A percentile compares a stretch with the other conserved stretches of the same genome.
These are phyloP conservation scores for Galerucella pusilla DNA, from an alignment of 2,888 invertebrate species.

Conservation along the genomic window DNA sequence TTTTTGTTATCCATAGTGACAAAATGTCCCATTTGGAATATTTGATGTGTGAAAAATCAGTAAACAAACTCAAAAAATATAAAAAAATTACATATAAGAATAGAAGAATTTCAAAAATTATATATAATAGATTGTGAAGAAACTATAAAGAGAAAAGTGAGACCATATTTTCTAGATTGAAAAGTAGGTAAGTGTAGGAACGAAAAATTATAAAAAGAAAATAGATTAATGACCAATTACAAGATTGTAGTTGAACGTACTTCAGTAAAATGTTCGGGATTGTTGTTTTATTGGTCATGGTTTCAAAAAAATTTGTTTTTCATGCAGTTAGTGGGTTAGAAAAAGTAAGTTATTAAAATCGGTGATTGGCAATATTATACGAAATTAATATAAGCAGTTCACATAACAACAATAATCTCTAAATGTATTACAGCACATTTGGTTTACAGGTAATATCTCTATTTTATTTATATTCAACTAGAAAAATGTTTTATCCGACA, in stretches of 20 bases:
- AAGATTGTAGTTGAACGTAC: constrained; percentile 42
- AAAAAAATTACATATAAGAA: constrained; percentile 32
- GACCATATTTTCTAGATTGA: constrained; percentile 5
- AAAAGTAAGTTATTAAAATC: neutral
- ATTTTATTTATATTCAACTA: too few relatives aligned
- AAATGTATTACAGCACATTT: too few relatives aligned
- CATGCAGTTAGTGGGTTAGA: constrained; percentile 26
- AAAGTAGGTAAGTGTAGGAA: constrained; percentile 10
- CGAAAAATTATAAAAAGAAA: constrained; percentile 8
- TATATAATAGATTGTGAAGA: constrained; percentile 13
- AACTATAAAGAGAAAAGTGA: constrained; percentile 10
- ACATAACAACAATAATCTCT: too few relatives aligned
- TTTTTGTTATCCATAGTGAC: neutral
- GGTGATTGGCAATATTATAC: too few relatives aligned
- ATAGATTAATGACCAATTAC: constrained; percentile 33
- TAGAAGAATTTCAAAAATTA: constrained; percentile 26
- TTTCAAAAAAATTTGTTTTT: constrained; percentile 19
- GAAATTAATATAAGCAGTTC: too few relatives aligned
- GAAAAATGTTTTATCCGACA: too few relatives aligned
- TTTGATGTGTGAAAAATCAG: constrained; percentile 42
- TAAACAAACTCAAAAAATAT: constrained; percentile 48
- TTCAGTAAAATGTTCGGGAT: constrained; percentile 56
- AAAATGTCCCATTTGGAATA: constrained; percentile 49
- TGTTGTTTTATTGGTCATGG: constrained; percentile 46
- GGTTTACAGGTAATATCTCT: too few relatives aligned